A percentile compares a stretch with the other conserved stretches of the same genome.
phyloP scores from a whole-genome alignment of 2,888 invertebrate genomes.

The Eristalis arbustorum region DNA sequence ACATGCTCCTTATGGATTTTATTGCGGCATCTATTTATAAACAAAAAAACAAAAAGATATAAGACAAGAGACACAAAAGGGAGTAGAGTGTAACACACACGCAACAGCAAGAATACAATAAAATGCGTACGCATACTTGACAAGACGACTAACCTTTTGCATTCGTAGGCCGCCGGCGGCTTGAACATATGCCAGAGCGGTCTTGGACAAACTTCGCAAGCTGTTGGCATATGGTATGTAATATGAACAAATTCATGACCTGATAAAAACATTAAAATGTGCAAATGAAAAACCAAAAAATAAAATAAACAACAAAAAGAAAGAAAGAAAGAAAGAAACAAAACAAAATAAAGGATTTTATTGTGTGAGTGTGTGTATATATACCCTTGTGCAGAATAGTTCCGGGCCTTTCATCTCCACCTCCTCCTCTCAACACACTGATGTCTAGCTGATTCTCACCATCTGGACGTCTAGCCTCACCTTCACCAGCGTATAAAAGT shows the following conservation, averaged over 20 bases:
- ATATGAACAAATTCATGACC: slow-evolving; percentile 97
- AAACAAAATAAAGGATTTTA: background rate
- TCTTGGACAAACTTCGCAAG: slow-evolving; percentile 98
- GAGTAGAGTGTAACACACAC: slow-evolving; percentile 2
- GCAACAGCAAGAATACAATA: background rate
- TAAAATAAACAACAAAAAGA: slow-evolving; percentile 74
- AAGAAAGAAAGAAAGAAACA: background rate
- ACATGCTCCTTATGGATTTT: slow-evolving; percentile 99
- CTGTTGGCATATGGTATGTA: slow-evolving; percentile 98
- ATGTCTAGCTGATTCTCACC: slow-evolving; percentile 84
- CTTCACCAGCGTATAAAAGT: slow-evolving; percentile 97
- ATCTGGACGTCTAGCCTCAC: slow-evolving; percentile 91
- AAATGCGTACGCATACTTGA: background rate
- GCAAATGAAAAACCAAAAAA: slow-evolving; percentile 74
- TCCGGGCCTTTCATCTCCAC: slow-evolving; percentile 79
- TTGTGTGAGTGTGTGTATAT: background rate
- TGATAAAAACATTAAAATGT: slow-evolving; percentile 49
- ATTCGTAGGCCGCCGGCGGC: slow-evolving; percentile 98
- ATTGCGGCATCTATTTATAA: slow-evolving; percentile 89
- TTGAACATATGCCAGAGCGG: slow-evolving; percentile 99
- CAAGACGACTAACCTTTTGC: slow-evolving; percentile 84
- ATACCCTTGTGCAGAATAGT: slow-evolving; percentile 80
- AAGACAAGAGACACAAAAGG: slow-evolving; percentile 40
- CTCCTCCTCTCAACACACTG: slow-evolving; percentile 81
- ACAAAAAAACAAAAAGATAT: background rate